phyloP scores from a whole-genome alignment of 2,797 vertebrate genomes.

The Loriculus beryllinus region DNA sequence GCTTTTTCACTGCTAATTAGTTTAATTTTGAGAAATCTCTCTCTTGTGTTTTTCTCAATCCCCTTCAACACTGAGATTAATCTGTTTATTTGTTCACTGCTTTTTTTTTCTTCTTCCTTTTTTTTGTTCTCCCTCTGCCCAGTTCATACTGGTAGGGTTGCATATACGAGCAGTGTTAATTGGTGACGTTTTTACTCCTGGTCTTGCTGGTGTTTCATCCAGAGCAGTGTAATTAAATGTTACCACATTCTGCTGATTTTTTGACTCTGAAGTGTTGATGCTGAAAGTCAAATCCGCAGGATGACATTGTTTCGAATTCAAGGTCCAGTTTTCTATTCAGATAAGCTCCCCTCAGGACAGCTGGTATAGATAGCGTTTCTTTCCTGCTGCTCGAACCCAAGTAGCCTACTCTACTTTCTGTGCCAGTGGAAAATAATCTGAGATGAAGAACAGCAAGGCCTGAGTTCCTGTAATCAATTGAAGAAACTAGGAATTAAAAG shows the following conservation, averaged over 20 bases:
- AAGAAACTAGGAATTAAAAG: neutral
- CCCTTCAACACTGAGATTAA: neutral
- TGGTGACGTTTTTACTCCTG: neutral
- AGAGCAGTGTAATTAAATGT: neutral
- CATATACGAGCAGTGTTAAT: neutral
- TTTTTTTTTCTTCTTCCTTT: rapidly evolving
- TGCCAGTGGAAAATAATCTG: neutral
- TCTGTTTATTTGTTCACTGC: neutral
- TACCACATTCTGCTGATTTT: neutral
- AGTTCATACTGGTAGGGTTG: neutral
- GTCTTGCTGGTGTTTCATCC: neutral
- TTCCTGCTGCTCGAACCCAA: neutral
- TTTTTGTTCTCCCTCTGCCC: neutral
- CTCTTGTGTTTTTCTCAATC: neutral
- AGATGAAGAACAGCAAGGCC: neutral
- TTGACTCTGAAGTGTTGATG: neutral
- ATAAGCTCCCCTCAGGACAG: neutral
- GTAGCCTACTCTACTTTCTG: neutral
- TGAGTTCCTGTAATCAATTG: neutral
- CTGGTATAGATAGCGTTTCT: neutral
- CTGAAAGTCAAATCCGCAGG: neutral
- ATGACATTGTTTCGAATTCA: neutral
- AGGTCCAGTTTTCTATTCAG: neutral
- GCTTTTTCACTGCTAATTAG: neutral
- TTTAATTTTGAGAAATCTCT: neutral